Base-by-base conservation (phyloP, 2,113 vertebrate species). In the Solea solea region DNA sequence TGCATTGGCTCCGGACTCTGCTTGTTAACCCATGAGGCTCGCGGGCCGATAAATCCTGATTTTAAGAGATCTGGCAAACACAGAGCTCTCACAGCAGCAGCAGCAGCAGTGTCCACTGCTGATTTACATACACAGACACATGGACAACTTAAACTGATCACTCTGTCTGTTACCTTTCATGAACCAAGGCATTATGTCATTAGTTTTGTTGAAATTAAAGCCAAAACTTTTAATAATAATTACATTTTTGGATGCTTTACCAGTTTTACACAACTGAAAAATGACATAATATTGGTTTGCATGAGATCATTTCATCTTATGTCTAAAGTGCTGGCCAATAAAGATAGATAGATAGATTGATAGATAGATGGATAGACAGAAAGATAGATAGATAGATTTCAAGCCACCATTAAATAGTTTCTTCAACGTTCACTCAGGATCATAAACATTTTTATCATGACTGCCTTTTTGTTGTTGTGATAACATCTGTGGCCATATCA, bases 1-100 rank as follows among this genome's bases (percentile, higher is more conserved):
- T 86, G 79, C 83, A 88, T 83, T 84, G 76, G 70, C 54, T 83
- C 68, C 80, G 65, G 75, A 78, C 78, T 83, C 73, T 58, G 71
- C 76, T 71, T 86, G 77, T 89, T 89, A 90, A 91, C 81, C 81
- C 82, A 72, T 80, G 71, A 84, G 71, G 75, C 66, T 71, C 74
- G 66, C 5, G 53, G 5, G 46, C 71, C 12, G 57, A 86, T 90
- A 87, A 86, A 90, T 81, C 72, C 78, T 64, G 56, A 16, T 34
- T 75, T 74, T 76, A 84, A 81, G 78, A 76, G 74, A 79, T 63
- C 63, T 83, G 82, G 54, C 44, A 58, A 72, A 74, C 62, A 46
- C 57, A 52, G 59, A 80, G 63, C 74, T 79, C 76, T 63, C 58
- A 28, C 46, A 78, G 72, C 65, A 81, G 59, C 39, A 81, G 65